Evolutionary conservation across 2,113 vertebrate species (phyloP), one percentile per base, ranked within the genome.

Genomic region (Cheilinus undulatus): DNA sequence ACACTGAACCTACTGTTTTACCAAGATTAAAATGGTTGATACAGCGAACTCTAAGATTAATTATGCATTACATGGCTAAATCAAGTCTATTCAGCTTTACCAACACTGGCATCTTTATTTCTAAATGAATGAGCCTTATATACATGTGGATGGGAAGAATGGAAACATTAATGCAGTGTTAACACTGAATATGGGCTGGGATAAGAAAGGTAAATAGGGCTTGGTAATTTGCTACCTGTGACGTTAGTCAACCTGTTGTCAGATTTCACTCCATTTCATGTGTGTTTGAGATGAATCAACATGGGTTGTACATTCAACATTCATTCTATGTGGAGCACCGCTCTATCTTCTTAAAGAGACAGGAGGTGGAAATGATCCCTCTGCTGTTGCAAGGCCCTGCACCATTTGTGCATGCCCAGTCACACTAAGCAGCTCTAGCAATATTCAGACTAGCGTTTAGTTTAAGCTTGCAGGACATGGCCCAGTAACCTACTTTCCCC

Each of bases 401-500:
- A 60, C 87, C 94, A 95, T 90, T 97, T 97, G 69, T 94, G 95
- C 95, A 74, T 93, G 94, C 89, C 92, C 83, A 93, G 96, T 96
- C 96, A 96, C 94, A 88, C 81, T 86, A 88, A 93, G 91, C 89
- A 90, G 86, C 92, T 93, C 88, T 78, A 92, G 93, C 92, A 92
- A 93, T 91, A 91, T 88, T 67, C 88, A 52, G 91, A 92, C 94
- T 93, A 91, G 93, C 90, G 83, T 93, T 94, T 92, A 93, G 89
- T 94, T 94, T 95, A 94, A 95, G 95, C 95, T 94, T 93, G 93
- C 94, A 95, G 95, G 93, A 95, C 94, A 93, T 95, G 95, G 93
- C 96, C 96, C 93, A 97, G 94, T 97, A 95, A 97, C 96, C 96
- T 95, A 97, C 94, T 96, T 97, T 95, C 90, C 79, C 83, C 89